Evolutionary conservation across 2,888 invertebrate species (phyloP).

Genomic region (Pandemis cinnamomeana): DNA sequence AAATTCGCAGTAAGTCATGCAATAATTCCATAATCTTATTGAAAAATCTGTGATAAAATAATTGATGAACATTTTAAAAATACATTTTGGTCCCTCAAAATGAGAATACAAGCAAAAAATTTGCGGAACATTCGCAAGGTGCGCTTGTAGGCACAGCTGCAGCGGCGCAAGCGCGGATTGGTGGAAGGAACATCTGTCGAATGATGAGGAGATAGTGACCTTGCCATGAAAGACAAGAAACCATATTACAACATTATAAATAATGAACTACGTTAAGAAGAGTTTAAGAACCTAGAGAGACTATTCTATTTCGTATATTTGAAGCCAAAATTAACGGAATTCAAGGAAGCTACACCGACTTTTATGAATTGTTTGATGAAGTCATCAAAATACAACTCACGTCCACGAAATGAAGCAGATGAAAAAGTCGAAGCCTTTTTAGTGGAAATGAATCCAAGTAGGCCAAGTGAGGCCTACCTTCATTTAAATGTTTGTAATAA

Average conservation of each 20-base stretch:
- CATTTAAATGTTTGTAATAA: not conserved
- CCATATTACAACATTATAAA: not conserved
- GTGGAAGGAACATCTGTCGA: conserved; percentile 16
- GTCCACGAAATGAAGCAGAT: not conserved
- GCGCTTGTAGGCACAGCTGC: conserved; percentile 38
- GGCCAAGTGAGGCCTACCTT: not conserved
- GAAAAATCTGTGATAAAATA: not conserved
- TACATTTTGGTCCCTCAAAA: not conserved
- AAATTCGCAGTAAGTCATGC: not conserved
- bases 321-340: not conserved
- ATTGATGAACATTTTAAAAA: not conserved
- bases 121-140: conserved; percentile 21
- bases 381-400: not conserved
- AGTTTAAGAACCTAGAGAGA: not conserved
- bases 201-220: conserved; percentile 21
- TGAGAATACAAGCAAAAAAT: conserved; percentile 4
- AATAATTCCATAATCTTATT: too few species aligned
- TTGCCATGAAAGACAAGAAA: not conserved
- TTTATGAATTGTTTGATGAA: not conserved
- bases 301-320: not conserved
- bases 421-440: not conserved
- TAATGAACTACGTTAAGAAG: too few species aligned
- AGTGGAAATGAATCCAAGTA: not conserved
- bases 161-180: conserved; percentile 10
- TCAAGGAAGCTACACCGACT: not conserved